Conservation (phyloP, 2,113 vertebrate genomes). For the Phycodurus eques region DNA sequence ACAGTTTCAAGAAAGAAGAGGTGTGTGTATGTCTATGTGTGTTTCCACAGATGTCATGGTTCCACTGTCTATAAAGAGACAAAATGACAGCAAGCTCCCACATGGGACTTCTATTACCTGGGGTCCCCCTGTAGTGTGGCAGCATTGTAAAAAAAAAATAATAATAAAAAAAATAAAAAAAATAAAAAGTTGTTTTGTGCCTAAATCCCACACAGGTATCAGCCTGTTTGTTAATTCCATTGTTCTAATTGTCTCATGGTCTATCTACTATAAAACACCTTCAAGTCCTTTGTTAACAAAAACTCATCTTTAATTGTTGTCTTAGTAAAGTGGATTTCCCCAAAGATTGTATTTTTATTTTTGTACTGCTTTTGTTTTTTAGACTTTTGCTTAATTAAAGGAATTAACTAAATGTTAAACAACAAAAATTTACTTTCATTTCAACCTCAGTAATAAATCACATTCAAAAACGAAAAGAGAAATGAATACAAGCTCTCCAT, state of each 20-base stretch:
- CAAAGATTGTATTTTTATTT: not conserved
- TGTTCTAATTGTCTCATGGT: not conserved
- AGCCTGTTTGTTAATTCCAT: not conserved
- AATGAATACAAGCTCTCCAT: not conserved
- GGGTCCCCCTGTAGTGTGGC: slow-evolving; percentile 14
- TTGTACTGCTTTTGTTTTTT: not conserved
- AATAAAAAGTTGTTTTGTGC: slow-evolving; percentile 3
- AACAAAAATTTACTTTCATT: not conserved
- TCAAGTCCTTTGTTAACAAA: not conserved
- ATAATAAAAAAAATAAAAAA: not conserved
- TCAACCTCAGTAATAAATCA: not conserved
- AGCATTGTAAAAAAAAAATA: not conserved
- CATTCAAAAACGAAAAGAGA: not conserved
- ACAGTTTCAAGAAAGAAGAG: not conserved
- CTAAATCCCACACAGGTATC: not conserved
- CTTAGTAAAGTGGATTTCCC: not conserved
- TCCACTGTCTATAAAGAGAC: slow-evolving; percentile 17
- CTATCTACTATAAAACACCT: not conserved
- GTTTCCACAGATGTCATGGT: slow-evolving; percentile 21
- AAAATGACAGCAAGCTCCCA: slow-evolving; percentile 19
- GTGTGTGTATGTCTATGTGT: not conserved
- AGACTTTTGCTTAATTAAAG: not conserved
- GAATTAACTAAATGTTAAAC: not conserved
- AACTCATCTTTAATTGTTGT: not conserved
- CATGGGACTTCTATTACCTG: slow-evolving; percentile 16